Percentiles rank a stretch among this genome's conserved stretches.
Conservation (phyloP, 1,140 invertebrate genomes). For the Pseudobourletiella spinata region DNA sequence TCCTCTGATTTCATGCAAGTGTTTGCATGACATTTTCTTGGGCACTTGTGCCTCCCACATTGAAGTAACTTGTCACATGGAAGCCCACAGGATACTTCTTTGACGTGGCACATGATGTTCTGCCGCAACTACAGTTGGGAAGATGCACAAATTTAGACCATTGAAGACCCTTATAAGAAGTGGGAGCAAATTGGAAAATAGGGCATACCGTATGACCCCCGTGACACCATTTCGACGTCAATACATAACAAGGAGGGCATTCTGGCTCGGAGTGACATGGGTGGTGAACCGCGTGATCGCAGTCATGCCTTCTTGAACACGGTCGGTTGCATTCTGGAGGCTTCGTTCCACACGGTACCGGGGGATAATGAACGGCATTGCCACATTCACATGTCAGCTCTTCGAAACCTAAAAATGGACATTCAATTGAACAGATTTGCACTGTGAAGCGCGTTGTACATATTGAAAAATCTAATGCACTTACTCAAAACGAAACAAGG, state of each 20-base stretch:
- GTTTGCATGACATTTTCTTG: conserved; percentile 61
- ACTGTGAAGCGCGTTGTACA: too few species aligned
- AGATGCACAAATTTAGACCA: too few species aligned
- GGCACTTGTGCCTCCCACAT: conserved; percentile 72
- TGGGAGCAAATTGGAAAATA: too few species aligned
- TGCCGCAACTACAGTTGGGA: conserved; percentile 52
- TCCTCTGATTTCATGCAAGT: conserved; percentile 50
- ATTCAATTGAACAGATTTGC: too few species aligned
- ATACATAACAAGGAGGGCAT: conserved; percentile 89
- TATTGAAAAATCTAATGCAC: too few species aligned
- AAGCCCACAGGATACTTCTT: conserved; percentile 80
- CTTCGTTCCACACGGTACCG: conserved; percentile 79
- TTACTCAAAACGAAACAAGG: conserved; percentile 70
- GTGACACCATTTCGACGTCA: conserved; percentile 78
- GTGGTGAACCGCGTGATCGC: conserved; percentile 71
- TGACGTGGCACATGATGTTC: conserved; percentile 79
- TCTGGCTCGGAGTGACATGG: conserved; percentile 59
- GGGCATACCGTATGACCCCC: conserved; percentile 73
- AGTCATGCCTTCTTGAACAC: conserved; percentile 66
- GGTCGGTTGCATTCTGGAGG: conserved; percentile 66
- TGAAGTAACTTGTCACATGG: conserved; percentile 66
- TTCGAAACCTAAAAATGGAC: conserved; percentile 62
- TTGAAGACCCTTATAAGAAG: too few species aligned
- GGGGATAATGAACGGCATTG: conserved; percentile 70
- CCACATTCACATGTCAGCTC: conserved; percentile 90